Evolutionary conservation across 2,888 invertebrate genomes (phyloP).

Genomic region (Bibio marci): DNA sequence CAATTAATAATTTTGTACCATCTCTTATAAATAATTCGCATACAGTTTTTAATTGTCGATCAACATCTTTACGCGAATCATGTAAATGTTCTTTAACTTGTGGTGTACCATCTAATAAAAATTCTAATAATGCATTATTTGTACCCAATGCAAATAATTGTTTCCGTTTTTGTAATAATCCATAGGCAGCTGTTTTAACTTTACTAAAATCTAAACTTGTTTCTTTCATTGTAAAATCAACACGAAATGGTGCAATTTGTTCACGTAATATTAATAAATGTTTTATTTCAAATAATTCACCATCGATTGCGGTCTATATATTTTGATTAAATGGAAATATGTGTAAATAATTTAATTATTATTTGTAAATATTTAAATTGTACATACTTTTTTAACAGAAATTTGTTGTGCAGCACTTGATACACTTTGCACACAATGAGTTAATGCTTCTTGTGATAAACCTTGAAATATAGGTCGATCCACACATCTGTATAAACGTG

Average conservation of each 20-base stretch:
- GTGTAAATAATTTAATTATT: background rate
- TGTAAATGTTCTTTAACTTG: slow-evolving; percentile 80
- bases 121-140: slow-evolving; percentile 86
- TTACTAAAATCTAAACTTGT: slow-evolving; percentile 87
- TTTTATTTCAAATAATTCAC: slow-evolving; percentile 92
- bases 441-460: slow-evolving; percentile 87
- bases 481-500: slow-evolving; percentile 73
- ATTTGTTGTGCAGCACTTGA: slow-evolving; percentile 68
- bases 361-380: too few relatives aligned
- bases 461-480: slow-evolving; percentile 94
- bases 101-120: slow-evolving; percentile 82
- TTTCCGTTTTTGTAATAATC: slow-evolving; percentile 55
- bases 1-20: slow-evolving; percentile 55
- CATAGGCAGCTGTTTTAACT: slow-evolving; percentile 71
- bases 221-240: slow-evolving; percentile 84
- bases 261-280: slow-evolving; percentile 91
- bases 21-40: slow-evolving; percentile 80
- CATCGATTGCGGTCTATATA: slow-evolving; percentile 71
- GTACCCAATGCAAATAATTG: slow-evolving; percentile 73
- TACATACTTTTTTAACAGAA: slow-evolving; percentile 44
- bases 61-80: slow-evolving; percentile 93
- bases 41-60: slow-evolving; percentile 72
- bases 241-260: slow-evolving; percentile 96
- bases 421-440: slow-evolving; percentile 81
- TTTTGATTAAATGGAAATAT: slow-evolving; percentile 7